Evolutionary conservation across 2,888 invertebrate genomes (phyloP).

Genomic region (Opisthograptis luteolata): DNA sequence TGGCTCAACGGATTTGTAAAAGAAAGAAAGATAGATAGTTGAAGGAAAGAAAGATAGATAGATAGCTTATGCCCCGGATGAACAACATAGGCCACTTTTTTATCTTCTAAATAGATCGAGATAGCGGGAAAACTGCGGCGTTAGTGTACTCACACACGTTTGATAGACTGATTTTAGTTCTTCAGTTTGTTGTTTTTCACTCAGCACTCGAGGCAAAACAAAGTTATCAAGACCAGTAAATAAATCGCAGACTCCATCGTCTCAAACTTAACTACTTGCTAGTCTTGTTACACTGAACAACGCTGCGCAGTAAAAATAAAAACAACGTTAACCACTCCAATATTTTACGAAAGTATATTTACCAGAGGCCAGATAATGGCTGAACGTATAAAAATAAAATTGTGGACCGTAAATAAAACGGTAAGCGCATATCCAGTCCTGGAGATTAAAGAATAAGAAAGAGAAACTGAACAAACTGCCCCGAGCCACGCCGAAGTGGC

Average conservation of each 20-base stretch:
- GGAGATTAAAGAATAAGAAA: constrained; percentile 44
- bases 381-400: constrained; percentile 32
- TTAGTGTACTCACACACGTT: no score
- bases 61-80: no score
- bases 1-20: no score
- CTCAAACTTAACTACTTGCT: not conserved
- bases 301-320: not conserved
- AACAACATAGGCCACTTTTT: no score
- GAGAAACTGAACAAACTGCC: constrained; percentile 43
- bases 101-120: no score
- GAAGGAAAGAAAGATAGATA: no score
- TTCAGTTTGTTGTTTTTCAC: no score
- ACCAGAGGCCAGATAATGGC: constrained; percentile 17
- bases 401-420: constrained; percentile 30
- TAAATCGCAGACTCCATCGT: constrained; percentile 1
- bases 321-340: constrained; percentile 7
- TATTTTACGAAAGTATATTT: constrained; percentile 27
- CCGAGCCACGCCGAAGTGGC: constrained; percentile 53
- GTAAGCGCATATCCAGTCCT: constrained; percentile 30
- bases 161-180: no score
- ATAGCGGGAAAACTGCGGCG: no score
- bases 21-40: no score
- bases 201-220: no score
- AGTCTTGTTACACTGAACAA: not conserved
- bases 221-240: not conserved